Percentiles rank a stretch among this genome's conserved stretches.
Conservation (phyloP, 1,140 invertebrate genomes). For the Polypedilum pembai region DNA sequence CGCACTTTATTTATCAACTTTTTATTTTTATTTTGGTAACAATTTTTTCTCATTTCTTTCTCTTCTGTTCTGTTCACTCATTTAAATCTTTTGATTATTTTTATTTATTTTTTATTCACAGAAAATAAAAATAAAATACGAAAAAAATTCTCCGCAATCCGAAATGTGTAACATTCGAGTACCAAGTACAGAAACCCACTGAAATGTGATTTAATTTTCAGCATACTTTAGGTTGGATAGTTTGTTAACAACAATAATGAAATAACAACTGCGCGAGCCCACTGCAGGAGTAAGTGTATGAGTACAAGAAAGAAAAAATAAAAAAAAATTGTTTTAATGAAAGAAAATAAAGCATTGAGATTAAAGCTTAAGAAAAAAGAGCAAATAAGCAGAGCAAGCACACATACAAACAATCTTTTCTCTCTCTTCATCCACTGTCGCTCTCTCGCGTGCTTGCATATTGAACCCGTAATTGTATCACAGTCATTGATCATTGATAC, state of each 20-base stretch:
- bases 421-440: neutral
- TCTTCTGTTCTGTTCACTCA: conserved; percentile 11
- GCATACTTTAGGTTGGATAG: conserved; percentile 30
- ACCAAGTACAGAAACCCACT: conserved; percentile 30
- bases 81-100: conserved; percentile 23
- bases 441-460: neutral
- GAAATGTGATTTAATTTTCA: conserved; percentile 30
- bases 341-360: conserved; percentile 28
- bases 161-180: conserved; percentile 29
- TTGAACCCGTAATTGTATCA: conserved; percentile 4
- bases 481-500: conserved; percentile 25
- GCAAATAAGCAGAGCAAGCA: conserved; percentile 18
- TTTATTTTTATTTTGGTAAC: conserved; percentile 16
- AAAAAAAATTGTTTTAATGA: conserved; percentile 22
- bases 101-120: neutral
- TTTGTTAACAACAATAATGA: conserved; percentile 29
- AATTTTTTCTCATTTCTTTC: neutral
- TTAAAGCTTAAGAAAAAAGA: conserved; percentile 28
- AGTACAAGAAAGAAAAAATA: neutral
- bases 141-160: conserved; percentile 22
- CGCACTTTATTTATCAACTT: conserved; percentile 8
- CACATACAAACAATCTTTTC: neutral
- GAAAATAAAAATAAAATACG: neutral
- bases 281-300: conserved; percentile 18
- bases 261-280: neutral